phyloP scores from a whole-genome alignment of 2,113 vertebrate genomes.

The Monopterus albus region DNA sequence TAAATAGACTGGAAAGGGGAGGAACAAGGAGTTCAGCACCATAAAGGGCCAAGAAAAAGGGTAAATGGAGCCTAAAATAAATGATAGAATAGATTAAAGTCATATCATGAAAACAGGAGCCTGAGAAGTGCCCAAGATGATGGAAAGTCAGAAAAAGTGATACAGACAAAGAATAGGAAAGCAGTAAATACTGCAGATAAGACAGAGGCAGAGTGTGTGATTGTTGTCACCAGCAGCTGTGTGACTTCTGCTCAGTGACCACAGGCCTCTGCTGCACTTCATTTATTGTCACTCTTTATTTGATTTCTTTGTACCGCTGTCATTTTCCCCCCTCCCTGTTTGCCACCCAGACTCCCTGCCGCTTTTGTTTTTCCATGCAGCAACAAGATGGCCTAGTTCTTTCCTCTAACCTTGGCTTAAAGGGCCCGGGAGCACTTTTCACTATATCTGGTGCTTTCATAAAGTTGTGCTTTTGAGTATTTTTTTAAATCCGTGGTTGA shows the following conservation, averaged over 20 bases:
- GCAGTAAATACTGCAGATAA: conserved; percentile 20
- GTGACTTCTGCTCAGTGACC: conserved; percentile 58
- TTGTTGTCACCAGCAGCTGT: conserved; percentile 39
- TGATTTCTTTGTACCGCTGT: conserved; percentile 60
- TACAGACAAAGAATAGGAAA: conserved; percentile 45
- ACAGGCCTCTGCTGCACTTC: conserved; percentile 58
- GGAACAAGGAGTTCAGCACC: background rate
- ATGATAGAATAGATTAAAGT: conserved; percentile 25
- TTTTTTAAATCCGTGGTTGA: background rate
- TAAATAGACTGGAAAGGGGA: conserved; percentile 14
- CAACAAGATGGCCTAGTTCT: conserved; percentile 54
- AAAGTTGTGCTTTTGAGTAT: background rate
- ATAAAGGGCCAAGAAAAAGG: conserved; percentile 9
- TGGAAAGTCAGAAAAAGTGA: conserved; percentile 32
- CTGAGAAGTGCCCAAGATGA: conserved; percentile 29
- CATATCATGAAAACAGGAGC: conserved; percentile 1
- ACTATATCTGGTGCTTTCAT: background rate
- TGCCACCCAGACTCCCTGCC: conserved; percentile 55
- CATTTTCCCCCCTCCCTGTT: conserved; percentile 28
- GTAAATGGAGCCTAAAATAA: conserved; percentile 33
- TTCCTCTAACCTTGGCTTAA: conserved; percentile 45
- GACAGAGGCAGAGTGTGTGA: conserved; percentile 21
- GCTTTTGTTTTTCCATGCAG: conserved; percentile 64
- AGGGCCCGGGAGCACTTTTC: conserved; percentile 25
- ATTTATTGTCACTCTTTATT: conserved; percentile 68